A percentile compares a stretch with the other conserved stretches of the same genome.
Conservation (phyloP, 2,113 vertebrate species). For the Lethenteron reissneri region DNA sequence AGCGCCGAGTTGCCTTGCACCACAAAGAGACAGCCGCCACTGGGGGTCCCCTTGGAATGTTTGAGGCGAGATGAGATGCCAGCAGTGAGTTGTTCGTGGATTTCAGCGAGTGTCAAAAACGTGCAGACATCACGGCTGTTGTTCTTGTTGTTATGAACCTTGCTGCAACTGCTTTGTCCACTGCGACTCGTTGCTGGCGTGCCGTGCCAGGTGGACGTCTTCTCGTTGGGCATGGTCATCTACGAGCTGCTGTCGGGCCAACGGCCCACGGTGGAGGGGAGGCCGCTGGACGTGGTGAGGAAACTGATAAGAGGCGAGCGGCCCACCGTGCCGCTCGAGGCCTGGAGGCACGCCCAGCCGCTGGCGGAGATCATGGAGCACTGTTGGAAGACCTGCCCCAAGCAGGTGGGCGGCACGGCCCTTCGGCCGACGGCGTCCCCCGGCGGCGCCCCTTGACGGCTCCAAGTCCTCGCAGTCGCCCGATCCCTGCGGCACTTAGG, state of each 20-base stretch:
- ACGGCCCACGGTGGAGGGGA: constrained; percentile 51
- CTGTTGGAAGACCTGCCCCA: constrained; percentile 89
- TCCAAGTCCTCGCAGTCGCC: background rate
- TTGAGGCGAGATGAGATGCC: background rate
- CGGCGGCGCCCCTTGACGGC: background rate
- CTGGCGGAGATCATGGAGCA: constrained; percentile 57
- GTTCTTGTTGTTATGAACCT: background rate
- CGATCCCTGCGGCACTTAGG: no score
- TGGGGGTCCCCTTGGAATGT: background rate
- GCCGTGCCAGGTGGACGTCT: constrained; percentile 66
- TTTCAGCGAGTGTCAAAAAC: no score
- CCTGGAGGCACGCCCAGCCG: constrained; percentile 60
- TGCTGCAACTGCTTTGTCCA: background rate
- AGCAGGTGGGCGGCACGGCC: constrained; percentile 31
- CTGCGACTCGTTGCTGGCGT: no score
- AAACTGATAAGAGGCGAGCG: constrained; percentile 72
- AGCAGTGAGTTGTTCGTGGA: no score
- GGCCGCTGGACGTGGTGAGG: constrained; percentile 74
- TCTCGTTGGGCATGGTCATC: constrained; percentile 88
- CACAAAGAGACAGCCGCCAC: no score
- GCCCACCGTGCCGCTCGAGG: constrained; percentile 39
- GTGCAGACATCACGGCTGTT: no score
- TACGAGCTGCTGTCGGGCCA: constrained; percentile 70
- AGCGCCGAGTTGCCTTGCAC: no score
- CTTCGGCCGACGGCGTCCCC: background rate